Evolutionary conservation across 35 echinoderm and acorn worm species (phyloP), one percentile per base, ranked within the genome.

Genomic region (Holothuria glaberrima): DNA sequence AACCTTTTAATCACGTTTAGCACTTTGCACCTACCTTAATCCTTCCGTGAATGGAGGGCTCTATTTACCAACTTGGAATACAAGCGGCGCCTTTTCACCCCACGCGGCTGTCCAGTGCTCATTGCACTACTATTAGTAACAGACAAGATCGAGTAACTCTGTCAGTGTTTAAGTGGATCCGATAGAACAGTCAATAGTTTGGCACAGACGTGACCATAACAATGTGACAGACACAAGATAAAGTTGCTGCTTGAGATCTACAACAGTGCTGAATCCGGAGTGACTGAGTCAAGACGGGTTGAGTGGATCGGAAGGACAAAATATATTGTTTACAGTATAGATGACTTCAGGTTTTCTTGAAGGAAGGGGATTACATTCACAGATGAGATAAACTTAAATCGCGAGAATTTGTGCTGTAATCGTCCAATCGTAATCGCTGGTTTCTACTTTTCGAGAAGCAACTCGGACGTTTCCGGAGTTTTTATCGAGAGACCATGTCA

Each of bases 71-170:
- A 78, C 74, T 78, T n/a, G 29, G 26, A 48, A 48, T 35, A 48
- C 29, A 19, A 48, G 44, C 50, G 74, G 74, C 74, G 74, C 74
- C 74, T 48, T 48, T 78, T 48, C 38, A 78, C 74, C 74, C 74
- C 74, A 78, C 74, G 74, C 74, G 74, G 44, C 74, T 78, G 36
- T 21, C 74, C 21, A 48, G 33, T 78, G 24, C 35, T 48, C 74
- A 48, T n/a, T 24, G 24, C 72, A 48, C 22, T 18, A 69, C 44
- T 41, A 41, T 78, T 78, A 44, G 71, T 41, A n/a, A 78, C 74
- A 24, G 36, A 48, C n/a, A 41, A 48, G 12, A 48, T 78, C 41
- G 27, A 48, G 41, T 78, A 41, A 33, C 21, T 48, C 31, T 33
- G 50, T 54, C 50, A 54, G 9, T 17, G 9, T 54, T 54, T 54